Evolutionary conservation across 2,113 vertebrate genomes (phyloP), one percentile per base, ranked within the genome.

Genomic region (Gymnobelideus leadbeateri): DNA sequence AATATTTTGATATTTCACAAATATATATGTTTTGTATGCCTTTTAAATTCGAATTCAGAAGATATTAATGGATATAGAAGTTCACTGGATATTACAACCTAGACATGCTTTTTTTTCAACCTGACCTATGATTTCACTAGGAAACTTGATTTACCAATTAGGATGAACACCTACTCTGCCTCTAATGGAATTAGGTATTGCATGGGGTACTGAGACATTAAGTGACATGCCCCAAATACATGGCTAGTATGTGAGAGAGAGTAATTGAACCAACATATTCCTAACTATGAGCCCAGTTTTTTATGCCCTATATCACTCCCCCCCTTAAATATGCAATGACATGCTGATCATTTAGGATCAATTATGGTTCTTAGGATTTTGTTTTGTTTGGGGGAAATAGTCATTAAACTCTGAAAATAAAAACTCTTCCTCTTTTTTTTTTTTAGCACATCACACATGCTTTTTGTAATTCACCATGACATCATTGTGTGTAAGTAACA

Each of bases 311-410:
- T 77, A 77, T 19, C 31, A 6, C 37, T 77, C 1, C 68, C 16
- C n/a, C 1, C 37, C 37, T 77, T 37, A 37, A 37, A 37, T 37
- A n/a, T 77, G 68, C 3, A 77, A n/a, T 77, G n/a, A 19, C 6
- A 77, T 77, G 16, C 94, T 92, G 95, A 94, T 92, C n/a, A 95
- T 97, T 96, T 95, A 96, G 93, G 51, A 91, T 89, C 50, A 16
- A 31, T 91, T 37, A 8, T 96, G 94, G n/a, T 28, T n/a, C n/a
- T 68, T 68, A 57, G 47, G 0, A 94, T 93, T 53, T 31, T 89
- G 91, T 94, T 95, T 90, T 50, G 94, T 95, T 96, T 91, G 55
- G 97, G 97, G 91, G 19, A 96, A 46, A 8, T 25, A 94, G 94
- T n/a, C 16, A 77, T n/a, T 93, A 90, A 93, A 97, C 89, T 95